Conservation (phyloP, 2,113 vertebrate genomes). For the Heterochromis multidens region DNA sequence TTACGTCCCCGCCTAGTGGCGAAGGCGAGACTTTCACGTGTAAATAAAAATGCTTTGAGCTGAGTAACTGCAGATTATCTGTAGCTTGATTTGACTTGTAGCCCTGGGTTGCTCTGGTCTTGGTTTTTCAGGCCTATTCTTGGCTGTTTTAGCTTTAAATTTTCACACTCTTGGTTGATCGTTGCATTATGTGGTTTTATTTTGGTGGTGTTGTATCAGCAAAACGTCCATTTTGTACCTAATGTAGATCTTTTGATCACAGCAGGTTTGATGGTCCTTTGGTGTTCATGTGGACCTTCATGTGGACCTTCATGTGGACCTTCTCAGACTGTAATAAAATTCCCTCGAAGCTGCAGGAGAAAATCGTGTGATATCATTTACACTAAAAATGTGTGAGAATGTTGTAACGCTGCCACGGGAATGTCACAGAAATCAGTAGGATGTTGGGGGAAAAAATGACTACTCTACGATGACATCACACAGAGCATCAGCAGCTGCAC, state of each 20-base stretch:
- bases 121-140: background rate
- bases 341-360: background rate
- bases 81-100: background rate
- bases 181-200: background rate
- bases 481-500: background rate
- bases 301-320: too few species aligned
- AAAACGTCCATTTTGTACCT: too few species aligned
- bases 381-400: background rate
- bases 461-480: background rate
- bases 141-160: background rate
- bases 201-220: too few species aligned
- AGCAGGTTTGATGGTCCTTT: too few species aligned
- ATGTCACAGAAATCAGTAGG: background rate
- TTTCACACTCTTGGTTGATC: background rate
- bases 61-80: background rate
- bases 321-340: too few species aligned
- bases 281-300: too few species aligned
- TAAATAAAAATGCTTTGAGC: background rate
- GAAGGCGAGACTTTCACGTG: background rate
- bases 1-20: background rate
- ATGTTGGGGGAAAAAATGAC: background rate
- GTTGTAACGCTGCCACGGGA: background rate
- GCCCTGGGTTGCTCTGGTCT: background rate
- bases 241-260: too few species aligned
- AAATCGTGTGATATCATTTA: background rate